A percentile compares a stretch with the other conserved stretches of the same genome.
Evolutionary conservation across 2,888 invertebrate species (phyloP).

Genomic region (Prosapia bicincta): DNA sequence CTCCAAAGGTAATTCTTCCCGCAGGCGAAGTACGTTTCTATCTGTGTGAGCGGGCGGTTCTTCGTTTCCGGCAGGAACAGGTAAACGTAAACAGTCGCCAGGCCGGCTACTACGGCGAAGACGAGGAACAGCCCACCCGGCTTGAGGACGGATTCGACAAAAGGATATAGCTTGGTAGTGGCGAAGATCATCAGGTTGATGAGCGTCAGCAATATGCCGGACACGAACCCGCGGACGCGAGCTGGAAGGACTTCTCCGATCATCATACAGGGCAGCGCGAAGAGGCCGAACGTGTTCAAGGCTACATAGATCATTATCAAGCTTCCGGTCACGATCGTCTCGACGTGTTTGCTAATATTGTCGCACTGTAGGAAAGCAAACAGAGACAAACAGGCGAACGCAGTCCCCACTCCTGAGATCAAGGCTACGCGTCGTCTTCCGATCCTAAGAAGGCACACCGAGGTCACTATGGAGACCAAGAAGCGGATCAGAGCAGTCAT

Average conservation of each 20-base stretch:
- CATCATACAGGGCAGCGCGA: slow-evolving; percentile 72
- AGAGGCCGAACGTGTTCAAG: slow-evolving; percentile 68
- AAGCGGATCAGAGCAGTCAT: slow-evolving; percentile 65
- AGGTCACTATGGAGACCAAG: slow-evolving; percentile 61
- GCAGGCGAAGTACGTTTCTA: slow-evolving; percentile 68
- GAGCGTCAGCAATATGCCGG: slow-evolving; percentile 68
- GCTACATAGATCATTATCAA: slow-evolving; percentile 64
- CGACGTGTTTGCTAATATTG: slow-evolving; percentile 34
- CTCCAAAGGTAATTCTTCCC: slow-evolving; percentile 40
- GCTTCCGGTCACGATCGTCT: slow-evolving; percentile 46
- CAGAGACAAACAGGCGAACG: slow-evolving; percentile 59
- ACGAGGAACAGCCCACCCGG: slow-evolving; percentile 66
- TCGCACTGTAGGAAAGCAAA: slow-evolving; percentile 51
- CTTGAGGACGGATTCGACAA: slow-evolving; percentile 47
- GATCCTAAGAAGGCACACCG: slow-evolving; percentile 59
- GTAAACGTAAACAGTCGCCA: slow-evolving; percentile 63
- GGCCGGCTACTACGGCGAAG: slow-evolving; percentile 61
- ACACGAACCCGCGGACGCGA: slow-evolving; percentile 67
- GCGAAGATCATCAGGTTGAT: slow-evolving; percentile 67
- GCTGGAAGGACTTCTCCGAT: slow-evolving; percentile 72
- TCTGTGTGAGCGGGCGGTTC: slow-evolving; percentile 64
- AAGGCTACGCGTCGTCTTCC: slow-evolving; percentile 64
- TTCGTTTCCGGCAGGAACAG: slow-evolving; percentile 72
- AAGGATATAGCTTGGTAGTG: slow-evolving; percentile 66
- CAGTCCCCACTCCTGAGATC: slow-evolving; percentile 64